phyloP scores from a whole-genome alignment of 2,888 invertebrate species.

The Metalampra italica region DNA sequence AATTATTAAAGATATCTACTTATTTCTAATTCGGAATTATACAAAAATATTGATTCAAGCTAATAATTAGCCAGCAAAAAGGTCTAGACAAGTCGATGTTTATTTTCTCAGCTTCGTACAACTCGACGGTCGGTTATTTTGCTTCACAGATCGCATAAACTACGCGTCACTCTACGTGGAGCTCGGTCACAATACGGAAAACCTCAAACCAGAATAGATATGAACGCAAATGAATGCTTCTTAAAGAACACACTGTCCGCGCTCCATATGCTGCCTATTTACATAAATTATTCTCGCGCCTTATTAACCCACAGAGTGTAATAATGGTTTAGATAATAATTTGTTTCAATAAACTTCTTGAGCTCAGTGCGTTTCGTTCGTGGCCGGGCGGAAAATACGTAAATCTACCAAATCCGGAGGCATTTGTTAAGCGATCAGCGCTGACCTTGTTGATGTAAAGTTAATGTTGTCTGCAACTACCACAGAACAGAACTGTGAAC shows the following conservation, averaged over 20 bases:
- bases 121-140: conserved; percentile 42
- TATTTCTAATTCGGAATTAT: too few species aligned
- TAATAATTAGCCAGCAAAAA: conserved; percentile 27
- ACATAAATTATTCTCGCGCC: conserved; percentile 14
- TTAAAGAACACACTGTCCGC: not conserved
- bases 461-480: not conserved
- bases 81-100: conserved; percentile 39
- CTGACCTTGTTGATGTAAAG: not conserved
- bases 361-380: conserved; percentile 1
- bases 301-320: conserved; percentile 7
- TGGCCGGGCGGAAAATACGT: not conserved
- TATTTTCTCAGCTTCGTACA: conserved; percentile 48
- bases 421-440: too few species aligned
- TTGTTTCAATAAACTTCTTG: conserved; percentile 8
- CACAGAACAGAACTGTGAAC: not conserved
- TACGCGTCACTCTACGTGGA: conserved; percentile 42
- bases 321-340: conserved; percentile 3
- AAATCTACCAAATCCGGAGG: not conserved
- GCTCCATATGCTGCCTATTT: conserved; percentile 6
- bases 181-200: conserved; percentile 54
- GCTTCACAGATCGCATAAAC: conserved; percentile 42
- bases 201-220: conserved; percentile 41
- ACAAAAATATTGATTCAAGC: not conserved
- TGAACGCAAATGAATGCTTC: conserved; percentile 7
- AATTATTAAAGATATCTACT: too few species aligned